These are phyloP conservation scores for Gerris lacustris DNA, from an alignment of 2,888 invertebrate species.

Conservation along the genomic window DNA sequence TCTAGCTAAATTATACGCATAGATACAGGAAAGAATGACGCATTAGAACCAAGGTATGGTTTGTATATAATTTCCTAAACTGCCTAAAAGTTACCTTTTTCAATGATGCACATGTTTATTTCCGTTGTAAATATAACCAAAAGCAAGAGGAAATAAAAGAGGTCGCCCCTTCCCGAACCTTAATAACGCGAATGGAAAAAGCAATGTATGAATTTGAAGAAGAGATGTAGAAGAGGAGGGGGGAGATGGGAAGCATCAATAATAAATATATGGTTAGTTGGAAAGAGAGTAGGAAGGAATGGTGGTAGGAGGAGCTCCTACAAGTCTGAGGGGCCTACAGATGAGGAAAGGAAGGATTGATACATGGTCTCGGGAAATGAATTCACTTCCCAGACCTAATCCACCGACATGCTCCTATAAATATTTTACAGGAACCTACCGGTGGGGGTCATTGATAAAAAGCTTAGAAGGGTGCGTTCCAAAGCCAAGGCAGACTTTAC, in stretches of 20 bases:
- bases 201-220: constrained; percentile 3
- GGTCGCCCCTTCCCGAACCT: background rate
- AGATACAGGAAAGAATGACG: no score
- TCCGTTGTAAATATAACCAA: no score
- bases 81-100: no score
- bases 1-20: no score
- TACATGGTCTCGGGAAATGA: background rate
- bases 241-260: background rate
- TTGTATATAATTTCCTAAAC: no score
- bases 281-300: background rate
- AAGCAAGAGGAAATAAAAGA: background rate
- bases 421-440: background rate
- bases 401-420: background rate
- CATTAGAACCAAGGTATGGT: no score
- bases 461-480: background rate
- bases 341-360: background rate
- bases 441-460: background rate
- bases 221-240: background rate
- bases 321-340: background rate
- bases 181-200: background rate
- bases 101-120: no score
- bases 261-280: constrained; percentile 1
- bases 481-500: no score
- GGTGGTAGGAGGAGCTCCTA: no score
- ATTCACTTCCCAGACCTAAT: background rate